Evolutionary conservation across 2,113 vertebrate species (phyloP).

Genomic region (Malurus elegans): DNA sequence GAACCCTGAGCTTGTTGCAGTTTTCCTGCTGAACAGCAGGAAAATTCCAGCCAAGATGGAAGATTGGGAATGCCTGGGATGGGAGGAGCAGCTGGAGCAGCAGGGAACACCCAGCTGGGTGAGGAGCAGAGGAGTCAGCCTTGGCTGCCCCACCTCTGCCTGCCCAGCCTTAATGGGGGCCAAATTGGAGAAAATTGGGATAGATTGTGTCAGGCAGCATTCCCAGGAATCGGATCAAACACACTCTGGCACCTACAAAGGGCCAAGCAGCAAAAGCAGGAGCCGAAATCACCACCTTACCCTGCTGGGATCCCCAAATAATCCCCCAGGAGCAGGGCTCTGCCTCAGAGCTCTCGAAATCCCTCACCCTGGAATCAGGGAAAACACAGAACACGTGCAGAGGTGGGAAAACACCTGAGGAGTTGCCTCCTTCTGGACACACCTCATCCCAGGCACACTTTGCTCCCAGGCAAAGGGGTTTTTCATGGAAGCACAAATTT

Average conservation of each 20-base stretch:
- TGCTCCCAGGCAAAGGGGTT: neutral
- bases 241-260: neutral
- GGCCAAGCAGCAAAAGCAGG: neutral
- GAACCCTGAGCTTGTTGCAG: neutral
- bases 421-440: neutral
- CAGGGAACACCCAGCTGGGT: neutral
- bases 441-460: neutral
- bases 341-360: neutral
- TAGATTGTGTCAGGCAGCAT: neutral
- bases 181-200: neutral
- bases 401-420: neutral
- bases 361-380: neutral
- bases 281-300: neutral
- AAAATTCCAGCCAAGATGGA: neutral
- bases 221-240: neutral
- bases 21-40: neutral
- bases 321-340: neutral
- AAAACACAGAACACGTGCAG: neutral
- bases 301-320: neutral
- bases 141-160: neutral
- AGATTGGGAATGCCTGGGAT: neutral
- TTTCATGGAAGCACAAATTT: neutral
- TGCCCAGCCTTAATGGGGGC: neutral
- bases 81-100: neutral
- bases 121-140: neutral